Conservation (phyloP, 1,140 invertebrate species). For the Oryzaephilus surinamensis region DNA sequence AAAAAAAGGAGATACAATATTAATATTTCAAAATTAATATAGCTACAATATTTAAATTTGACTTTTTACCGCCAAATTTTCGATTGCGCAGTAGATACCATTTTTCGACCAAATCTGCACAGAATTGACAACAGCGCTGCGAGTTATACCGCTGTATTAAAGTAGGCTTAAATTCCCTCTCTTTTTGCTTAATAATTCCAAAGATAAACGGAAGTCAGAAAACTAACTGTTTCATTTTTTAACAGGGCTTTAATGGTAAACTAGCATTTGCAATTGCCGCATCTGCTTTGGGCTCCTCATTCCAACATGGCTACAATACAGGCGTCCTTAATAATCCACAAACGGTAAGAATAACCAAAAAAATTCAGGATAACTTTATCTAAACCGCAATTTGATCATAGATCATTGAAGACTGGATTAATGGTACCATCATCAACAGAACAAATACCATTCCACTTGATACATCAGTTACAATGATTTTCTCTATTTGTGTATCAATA, state of each 20-base stretch:
- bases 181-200: too few relatives aligned
- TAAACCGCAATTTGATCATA: constrained; percentile 33
- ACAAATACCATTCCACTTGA: constrained; percentile 13
- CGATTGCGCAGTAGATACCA: too few relatives aligned
- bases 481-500: constrained; percentile 68
- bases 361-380: neutral
- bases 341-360: constrained; percentile 41
- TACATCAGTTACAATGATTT: constrained; percentile 26
- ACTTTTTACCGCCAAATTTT: too few relatives aligned
- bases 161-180: neutral
- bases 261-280: constrained; percentile 64
- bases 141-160: neutral
- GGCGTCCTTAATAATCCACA: constrained; percentile 82
- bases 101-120: too few relatives aligned
- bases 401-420: constrained; percentile 62
- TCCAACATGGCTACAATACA: constrained; percentile 87
- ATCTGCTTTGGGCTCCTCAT: constrained; percentile 69
- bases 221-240: neutral
- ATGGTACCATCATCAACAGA: constrained; percentile 43
- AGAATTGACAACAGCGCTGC: too few relatives aligned
- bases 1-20: too few relatives aligned
- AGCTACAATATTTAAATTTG: too few relatives aligned
- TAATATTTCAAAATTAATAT: too few relatives aligned
- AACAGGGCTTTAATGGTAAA: constrained; percentile 3
- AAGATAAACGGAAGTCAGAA: neutral